phyloP scores from a whole-genome alignment of 2,113 vertebrate species.

The Astatotilapia flaviijosephi region DNA sequence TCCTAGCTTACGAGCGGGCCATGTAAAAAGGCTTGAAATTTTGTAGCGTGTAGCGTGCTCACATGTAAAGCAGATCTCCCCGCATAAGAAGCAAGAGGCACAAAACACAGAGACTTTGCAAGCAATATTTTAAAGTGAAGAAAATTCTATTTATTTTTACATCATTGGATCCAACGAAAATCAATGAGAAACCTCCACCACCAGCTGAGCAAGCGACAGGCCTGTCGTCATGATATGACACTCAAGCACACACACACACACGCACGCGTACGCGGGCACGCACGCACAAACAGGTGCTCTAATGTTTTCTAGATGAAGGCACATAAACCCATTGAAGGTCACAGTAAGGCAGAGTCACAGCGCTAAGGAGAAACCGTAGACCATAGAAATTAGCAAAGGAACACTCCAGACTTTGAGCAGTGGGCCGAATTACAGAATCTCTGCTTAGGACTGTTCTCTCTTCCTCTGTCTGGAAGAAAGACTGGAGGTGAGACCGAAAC shows the following conservation, averaged over 20 bases:
- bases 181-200: constrained; percentile 50
- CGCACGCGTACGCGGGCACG: not conserved
- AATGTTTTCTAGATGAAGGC: constrained; percentile 74
- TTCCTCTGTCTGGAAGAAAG: constrained; percentile 10
- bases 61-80: not conserved
- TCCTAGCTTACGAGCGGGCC: accelerated
- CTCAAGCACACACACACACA: not conserved
- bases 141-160: constrained; percentile 69
- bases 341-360: constrained; percentile 78
- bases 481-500: constrained; percentile 6
- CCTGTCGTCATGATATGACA: constrained; percentile 54
- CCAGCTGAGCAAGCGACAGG: constrained; percentile 57
- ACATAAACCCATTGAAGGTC: constrained; percentile 74
- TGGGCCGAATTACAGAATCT: constrained; percentile 22
- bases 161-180: constrained; percentile 56
- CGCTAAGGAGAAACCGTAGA: constrained; percentile 59
- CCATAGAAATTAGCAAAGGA: constrained; percentile 46
- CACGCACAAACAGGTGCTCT: constrained; percentile 32
- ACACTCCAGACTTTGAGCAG: constrained; percentile 19
- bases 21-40: not conserved
- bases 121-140: constrained; percentile 32
- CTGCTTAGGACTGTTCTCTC: not conserved
- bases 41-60: not conserved
- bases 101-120: not conserved
- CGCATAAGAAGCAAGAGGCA: not conserved